phyloP scores from a whole-genome alignment of 1,140 invertebrate genomes.

The Procambarus clarkii region DNA sequence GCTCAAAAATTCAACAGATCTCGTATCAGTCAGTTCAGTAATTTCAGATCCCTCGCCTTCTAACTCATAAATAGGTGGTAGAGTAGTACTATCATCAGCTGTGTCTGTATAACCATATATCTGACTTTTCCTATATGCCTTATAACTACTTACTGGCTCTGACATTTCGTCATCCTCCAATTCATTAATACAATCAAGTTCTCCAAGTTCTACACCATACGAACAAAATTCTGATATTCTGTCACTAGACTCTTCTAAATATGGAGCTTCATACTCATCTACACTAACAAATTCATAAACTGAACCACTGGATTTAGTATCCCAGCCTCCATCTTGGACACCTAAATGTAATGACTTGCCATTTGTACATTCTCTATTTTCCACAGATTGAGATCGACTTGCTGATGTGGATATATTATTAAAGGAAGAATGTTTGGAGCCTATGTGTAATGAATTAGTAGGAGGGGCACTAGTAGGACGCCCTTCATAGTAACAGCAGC shows the following conservation, averaged over 20 bases:
- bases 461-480: slow-evolving; percentile 7
- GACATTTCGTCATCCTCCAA: neutral
- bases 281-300: slow-evolving; percentile 42
- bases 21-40: slow-evolving; percentile 51
- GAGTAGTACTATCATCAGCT: slow-evolving; percentile 55
- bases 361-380: neutral
- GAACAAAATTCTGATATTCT: slow-evolving; percentile 47
- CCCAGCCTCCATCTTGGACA: neutral
- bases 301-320: slow-evolving; percentile 13
- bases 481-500: slow-evolving; percentile 34
- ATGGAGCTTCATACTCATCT: slow-evolving; percentile 48
- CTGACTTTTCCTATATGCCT: slow-evolving; percentile 4
- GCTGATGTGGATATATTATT: neutral
- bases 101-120: slow-evolving; percentile 46
- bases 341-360: neutral
- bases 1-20: slow-evolving; percentile 68
- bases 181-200: neutral
- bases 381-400: neutral
- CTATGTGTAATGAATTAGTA: slow-evolving; percentile 1
- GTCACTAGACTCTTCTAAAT: slow-evolving; percentile 40
- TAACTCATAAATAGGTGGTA: slow-evolving; percentile 71
- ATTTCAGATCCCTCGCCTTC: slow-evolving; percentile 66
- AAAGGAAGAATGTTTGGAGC: neutral
- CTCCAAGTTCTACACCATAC: neutral
- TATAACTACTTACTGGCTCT: neutral